These are phyloP conservation scores for Rhineura floridana DNA, from an alignment of 2,113 vertebrate genomes.

Conservation along the genomic window DNA sequence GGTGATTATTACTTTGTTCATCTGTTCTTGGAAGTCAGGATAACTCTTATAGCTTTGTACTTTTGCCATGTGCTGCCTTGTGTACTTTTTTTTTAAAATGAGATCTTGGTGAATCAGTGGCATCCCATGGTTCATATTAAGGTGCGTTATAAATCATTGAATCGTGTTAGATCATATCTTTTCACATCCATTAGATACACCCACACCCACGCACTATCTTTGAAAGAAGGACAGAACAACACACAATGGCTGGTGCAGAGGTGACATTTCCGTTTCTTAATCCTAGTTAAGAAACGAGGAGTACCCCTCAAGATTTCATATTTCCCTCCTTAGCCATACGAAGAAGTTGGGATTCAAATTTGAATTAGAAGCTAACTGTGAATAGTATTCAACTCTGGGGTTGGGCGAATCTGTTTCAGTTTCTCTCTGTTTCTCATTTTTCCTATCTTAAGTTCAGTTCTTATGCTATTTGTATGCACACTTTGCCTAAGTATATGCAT, in stretches of 20 bases:
- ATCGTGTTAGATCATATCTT: background rate
- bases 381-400: background rate
- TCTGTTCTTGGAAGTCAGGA: background rate
- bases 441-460: too few species aligned
- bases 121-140: background rate
- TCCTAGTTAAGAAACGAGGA: background rate
- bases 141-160: background rate
- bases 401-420: too few species aligned
- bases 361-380: background rate
- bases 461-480: too few species aligned
- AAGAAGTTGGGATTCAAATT: background rate
- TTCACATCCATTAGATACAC: background rate
- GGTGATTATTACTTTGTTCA: background rate
- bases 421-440: too few species aligned
- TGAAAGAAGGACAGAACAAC: background rate
- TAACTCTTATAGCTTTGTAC: background rate
- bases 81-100: background rate
- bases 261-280: background rate
- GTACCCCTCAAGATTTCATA: background rate
- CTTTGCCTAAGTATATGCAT: too few species aligned
- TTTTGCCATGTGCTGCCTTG: background rate
- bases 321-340: background rate
- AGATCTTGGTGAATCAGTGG: background rate
- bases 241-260: background rate
- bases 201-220: background rate